These are phyloP conservation scores for Tigriopus californicus DNA, from an alignment of 2,888 invertebrate genomes.

Conservation along the genomic window DNA sequence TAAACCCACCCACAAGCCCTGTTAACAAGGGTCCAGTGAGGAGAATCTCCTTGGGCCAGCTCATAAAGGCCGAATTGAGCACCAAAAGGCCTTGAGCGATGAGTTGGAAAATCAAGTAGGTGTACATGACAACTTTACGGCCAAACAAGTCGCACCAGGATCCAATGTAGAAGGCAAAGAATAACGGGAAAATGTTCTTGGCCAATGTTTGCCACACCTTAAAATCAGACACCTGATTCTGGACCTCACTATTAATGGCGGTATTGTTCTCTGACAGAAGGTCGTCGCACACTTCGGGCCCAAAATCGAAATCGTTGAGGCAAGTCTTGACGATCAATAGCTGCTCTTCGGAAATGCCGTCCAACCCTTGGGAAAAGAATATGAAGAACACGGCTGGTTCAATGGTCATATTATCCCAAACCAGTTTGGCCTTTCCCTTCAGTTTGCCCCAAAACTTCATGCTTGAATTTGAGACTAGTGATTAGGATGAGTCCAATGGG, in stretches of 20 bases:
- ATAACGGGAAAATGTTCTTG: background rate
- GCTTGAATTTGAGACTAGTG: background rate
- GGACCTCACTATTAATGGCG: background rate
- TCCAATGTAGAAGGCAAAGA: background rate
- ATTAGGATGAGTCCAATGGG: background rate
- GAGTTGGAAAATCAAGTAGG: background rate
- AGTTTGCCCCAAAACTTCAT: background rate
- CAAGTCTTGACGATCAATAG: background rate
- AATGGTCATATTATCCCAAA: background rate
- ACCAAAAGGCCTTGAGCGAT: background rate
- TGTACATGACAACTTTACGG: background rate
- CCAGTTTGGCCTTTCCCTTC: background rate
- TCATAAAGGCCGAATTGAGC: background rate
- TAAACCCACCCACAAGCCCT: too few relatives aligned
- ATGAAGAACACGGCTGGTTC: background rate
- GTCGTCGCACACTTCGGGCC: background rate
- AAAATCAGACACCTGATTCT: background rate
- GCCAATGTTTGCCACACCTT: background rate
- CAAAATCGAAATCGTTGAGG: background rate
- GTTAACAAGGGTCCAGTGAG: too few relatives aligned
- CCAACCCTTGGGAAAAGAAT: background rate
- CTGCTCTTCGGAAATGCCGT: background rate
- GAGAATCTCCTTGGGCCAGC: background rate
- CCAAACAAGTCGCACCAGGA: conserved; percentile 1
- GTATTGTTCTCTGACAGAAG: background rate